phyloP scores from a whole-genome alignment of 1,140 invertebrate species.

The Conopomorpha cramerella region DNA sequence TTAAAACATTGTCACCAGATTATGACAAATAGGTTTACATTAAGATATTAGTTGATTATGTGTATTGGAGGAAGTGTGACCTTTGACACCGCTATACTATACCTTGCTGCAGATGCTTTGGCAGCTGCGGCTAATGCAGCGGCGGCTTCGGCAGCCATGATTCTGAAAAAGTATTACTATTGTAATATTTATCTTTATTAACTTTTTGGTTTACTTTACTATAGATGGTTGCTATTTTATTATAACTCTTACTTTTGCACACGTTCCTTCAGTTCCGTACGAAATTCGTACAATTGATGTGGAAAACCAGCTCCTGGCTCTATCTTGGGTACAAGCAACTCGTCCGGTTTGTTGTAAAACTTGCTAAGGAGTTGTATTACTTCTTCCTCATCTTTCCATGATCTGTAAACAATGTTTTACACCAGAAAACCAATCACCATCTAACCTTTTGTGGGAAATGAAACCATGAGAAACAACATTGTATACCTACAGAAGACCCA shows the following conservation, averaged over 20 bases:
- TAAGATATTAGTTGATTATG: no score
- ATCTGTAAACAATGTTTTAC: constrained; percentile 16
- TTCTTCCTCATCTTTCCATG: constrained; percentile 46
- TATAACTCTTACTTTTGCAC: constrained; percentile 7
- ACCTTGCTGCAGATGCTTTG: background rate
- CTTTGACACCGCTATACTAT: background rate
- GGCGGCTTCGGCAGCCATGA: background rate
- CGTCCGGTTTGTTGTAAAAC: constrained; percentile 42
- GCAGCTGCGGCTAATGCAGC: background rate
- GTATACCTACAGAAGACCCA: no score
- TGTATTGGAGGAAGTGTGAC: background rate
- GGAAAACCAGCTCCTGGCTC: constrained; percentile 28
- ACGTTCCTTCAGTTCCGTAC: constrained; percentile 19
- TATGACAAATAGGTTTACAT: no score
- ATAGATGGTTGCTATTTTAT: no score
- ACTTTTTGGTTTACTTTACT: background rate
- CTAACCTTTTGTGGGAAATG: no score
- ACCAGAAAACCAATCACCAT: no score
- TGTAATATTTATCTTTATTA: background rate
- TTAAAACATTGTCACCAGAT: no score
- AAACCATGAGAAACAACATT: no score
- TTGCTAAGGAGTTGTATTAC: constrained; percentile 32
- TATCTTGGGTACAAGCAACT: constrained; percentile 38
- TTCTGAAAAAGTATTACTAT: background rate
- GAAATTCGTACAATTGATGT: constrained; percentile 25